Percentiles rank a stretch among this genome's conserved stretches.
phyloP scores from a whole-genome alignment of 1,140 invertebrate genomes.

The Telenomus remus region DNA sequence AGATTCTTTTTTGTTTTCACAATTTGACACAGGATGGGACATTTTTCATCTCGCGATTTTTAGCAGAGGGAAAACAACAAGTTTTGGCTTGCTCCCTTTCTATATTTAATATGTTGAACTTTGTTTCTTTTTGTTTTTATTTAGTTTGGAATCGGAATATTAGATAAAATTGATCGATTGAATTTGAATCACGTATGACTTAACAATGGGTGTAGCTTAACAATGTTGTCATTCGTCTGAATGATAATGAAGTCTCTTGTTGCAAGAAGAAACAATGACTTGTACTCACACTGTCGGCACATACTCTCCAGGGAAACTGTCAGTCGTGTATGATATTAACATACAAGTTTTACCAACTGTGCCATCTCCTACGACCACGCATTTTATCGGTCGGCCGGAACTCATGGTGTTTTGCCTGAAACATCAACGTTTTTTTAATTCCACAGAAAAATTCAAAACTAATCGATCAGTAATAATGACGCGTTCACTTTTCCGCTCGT shows the following conservation, averaged over 20 bases:
- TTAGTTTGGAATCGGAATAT: neutral
- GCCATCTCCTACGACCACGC: conserved; percentile 94
- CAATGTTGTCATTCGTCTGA: no score
- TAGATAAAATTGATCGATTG: no score
- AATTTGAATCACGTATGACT: no score
- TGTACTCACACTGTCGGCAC: conserved; percentile 93
- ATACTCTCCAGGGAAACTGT: conserved; percentile 99
- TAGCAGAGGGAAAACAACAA: no score
- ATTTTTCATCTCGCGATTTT: no score
- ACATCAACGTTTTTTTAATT: conserved; percentile 45
- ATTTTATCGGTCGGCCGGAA: conserved; percentile 95
- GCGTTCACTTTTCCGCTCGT: no score
- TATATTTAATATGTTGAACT: neutral
- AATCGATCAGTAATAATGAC: neutral
- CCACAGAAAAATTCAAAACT: no score
- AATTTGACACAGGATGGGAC: no score
- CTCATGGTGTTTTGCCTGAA: conserved; percentile 80
- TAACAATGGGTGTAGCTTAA: no score
- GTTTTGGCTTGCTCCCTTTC: no score
- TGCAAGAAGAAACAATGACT: conserved; percentile 1
- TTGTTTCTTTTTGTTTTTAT: neutral
- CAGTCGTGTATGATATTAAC: conserved; percentile 98
- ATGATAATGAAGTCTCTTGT: no score
- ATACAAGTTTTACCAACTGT: conserved; percentile 99
- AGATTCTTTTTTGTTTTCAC: no score